Base-by-base conservation (phyloP, 2,888 invertebrate genomes). In the Nymphalis c-album region DNA sequence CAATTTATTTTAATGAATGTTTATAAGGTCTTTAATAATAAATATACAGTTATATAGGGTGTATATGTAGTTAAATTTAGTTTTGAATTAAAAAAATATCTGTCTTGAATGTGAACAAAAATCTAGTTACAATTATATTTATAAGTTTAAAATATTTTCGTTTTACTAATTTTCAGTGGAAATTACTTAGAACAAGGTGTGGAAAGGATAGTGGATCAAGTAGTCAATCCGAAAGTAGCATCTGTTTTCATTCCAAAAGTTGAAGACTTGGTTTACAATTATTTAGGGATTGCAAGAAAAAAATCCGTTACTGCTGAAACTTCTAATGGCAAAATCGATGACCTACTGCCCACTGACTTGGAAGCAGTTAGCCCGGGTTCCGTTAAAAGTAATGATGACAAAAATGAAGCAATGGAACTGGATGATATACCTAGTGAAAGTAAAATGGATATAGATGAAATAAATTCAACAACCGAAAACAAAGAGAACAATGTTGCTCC, bases 191-290 rank as follows among this genome's bases (percentile, higher is more conserved):
- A 97, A 79, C 96, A 95, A 75, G 98, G 98, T 10, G 97, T 98
- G 3, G 98, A 98, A 84, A 94, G 98, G 74, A 98, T 99, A 72
- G 98, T 98, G 0, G 98, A 98, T 83, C 98, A 99, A 93, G 98
- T 98, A 0, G 97, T 98, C 0, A 97, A 98, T 85, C 97, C 98
- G 0, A 98, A 98, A 92, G 96, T 98, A 8, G 95, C 95, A 72
- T 94, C 96, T 3, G 95, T 97, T 16, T 97, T 98, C 83, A 95
- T 97, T 81, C 97, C 98, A 0, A 96, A 97, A 93, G 96, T 98
- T 10, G 97, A 98, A 86, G 97, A 97, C 78, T 95, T 97, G 18
- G 96, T 98, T 0, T 98, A 97, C 81, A 96, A 96, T 83, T 96
- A 95, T 84, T 88, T 98, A 57, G 97, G 97, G 0, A 94, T 98